Percentiles rank a stretch among this genome's conserved stretches.
phyloP scores from a whole-genome alignment of 2,888 invertebrate species.

The Biston betularia region DNA sequence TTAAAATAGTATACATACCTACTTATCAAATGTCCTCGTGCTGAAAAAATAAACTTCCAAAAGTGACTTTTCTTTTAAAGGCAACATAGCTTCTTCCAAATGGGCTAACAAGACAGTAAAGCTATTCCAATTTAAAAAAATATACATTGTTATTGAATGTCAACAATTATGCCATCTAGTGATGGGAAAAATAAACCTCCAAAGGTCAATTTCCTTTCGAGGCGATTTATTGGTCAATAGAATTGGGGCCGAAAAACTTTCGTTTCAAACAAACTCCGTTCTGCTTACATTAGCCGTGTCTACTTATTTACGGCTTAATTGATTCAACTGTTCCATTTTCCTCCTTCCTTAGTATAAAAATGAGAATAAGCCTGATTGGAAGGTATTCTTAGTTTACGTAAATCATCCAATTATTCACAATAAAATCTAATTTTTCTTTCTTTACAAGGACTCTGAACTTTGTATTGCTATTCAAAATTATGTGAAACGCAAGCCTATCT shows the following conservation, averaged over 20 bases:
- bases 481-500: no score
- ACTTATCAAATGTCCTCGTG: no score
- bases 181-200: neutral
- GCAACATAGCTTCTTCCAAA: no score
- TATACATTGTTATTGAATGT: no score
- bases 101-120: no score
- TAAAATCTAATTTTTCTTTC: neutral
- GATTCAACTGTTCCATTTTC: slow-evolving; percentile 34
- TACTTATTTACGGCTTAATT: slow-evolving; percentile 42
- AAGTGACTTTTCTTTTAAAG: no score
- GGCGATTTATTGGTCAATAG: neutral
- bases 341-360: slow-evolving; percentile 20
- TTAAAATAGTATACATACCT: no score
- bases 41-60: no score
- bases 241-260: slow-evolving; percentile 31
- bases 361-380: slow-evolving; percentile 20
- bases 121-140: no score
- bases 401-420: neutral
- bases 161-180: no score
- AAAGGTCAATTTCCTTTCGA: neutral
- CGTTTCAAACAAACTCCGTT: slow-evolving; percentile 31
- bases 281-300: slow-evolving; percentile 36
- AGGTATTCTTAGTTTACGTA: slow-evolving; percentile 4
- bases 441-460: neutral
- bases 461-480: no score